A percentile compares a stretch with the other conserved stretches of the same genome.
Evolutionary conservation across 2,797 vertebrate species (phyloP).

Genomic region (Gymnodraco acuticeps): DNA sequence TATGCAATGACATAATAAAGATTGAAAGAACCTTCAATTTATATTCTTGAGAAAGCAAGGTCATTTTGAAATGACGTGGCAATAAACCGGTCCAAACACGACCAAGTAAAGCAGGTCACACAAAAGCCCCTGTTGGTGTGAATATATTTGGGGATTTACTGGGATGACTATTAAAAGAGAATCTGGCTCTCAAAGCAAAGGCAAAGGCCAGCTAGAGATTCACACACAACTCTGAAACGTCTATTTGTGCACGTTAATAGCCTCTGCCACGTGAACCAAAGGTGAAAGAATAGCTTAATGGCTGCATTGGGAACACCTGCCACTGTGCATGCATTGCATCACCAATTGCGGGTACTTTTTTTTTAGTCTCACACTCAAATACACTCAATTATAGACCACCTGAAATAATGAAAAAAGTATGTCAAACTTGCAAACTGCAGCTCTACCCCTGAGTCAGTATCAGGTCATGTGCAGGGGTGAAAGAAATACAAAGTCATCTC

Average conservation of each 20-base stretch:
- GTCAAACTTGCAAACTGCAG: slow-evolving; percentile 46
- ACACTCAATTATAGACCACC: slow-evolving; percentile 55
- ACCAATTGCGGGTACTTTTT: slow-evolving; percentile 40
- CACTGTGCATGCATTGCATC: slow-evolving; percentile 29
- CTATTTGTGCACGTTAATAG: slow-evolving; percentile 63
- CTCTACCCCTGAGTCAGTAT: slow-evolving; percentile 40
- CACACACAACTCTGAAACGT: slow-evolving; percentile 50
- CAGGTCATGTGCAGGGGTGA: slow-evolving; percentile 33
- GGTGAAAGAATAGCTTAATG: slow-evolving; percentile 57
- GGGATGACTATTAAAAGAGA: slow-evolving; percentile 62
- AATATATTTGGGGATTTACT: slow-evolving; percentile 68
- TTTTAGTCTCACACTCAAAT: slow-evolving; percentile 45
- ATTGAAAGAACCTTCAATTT: slow-evolving; percentile 55
- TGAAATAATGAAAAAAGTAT: slow-evolving; percentile 42
- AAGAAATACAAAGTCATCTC: slow-evolving; percentile 58
- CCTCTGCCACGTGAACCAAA: slow-evolving; percentile 56
- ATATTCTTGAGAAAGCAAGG: slow-evolving; percentile 60
- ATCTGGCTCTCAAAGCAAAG: slow-evolving; percentile 66
- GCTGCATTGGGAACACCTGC: slow-evolving; percentile 42
- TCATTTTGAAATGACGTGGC: slow-evolving; percentile 46
- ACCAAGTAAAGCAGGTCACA: slow-evolving; percentile 35
- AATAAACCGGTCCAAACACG: slow-evolving; percentile 57
- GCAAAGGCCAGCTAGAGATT: slow-evolving; percentile 52
- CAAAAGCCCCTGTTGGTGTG: slow-evolving; percentile 49
- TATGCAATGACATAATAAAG: slow-evolving; percentile 54